phyloP scores from a whole-genome alignment of 1,140 invertebrate genomes.

The Lysiphlebus fabarum region DNA sequence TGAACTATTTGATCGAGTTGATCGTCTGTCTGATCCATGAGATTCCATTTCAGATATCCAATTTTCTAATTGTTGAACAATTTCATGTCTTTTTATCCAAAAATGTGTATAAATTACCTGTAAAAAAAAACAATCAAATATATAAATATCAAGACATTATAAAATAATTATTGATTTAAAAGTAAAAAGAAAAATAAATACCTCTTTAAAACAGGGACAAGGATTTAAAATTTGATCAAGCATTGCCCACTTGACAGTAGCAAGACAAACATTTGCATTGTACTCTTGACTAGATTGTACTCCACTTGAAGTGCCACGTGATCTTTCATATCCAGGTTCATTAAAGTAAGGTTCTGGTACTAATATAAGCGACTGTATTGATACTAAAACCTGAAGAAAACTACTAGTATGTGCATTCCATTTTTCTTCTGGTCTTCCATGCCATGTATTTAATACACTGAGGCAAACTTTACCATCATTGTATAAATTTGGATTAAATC shows the following conservation, averaged over 20 bases:
- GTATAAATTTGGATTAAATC: constrained; percentile 97
- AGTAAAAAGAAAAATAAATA: constrained; percentile 42
- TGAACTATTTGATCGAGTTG: constrained; percentile 66
- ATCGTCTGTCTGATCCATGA: constrained; percentile 70
- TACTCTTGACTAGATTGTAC: constrained; percentile 88
- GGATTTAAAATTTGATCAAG: constrained; percentile 88
- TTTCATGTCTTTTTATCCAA: constrained; percentile 90
- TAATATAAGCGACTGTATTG: constrained; percentile 93
- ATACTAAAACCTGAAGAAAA: constrained; percentile 93
- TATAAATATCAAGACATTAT: constrained; percentile 3
- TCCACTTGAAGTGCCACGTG: constrained; percentile 82
- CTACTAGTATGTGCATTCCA: constrained; percentile 97
- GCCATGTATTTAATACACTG: constrained; percentile 95
- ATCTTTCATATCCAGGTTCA: constrained; percentile 94
- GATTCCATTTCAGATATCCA: constrained; percentile 86
- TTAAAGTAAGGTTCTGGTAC: constrained; percentile 98
- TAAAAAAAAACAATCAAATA: constrained; percentile 18
- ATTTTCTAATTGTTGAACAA: constrained; percentile 81
- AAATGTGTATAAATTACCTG: constrained; percentile 91
- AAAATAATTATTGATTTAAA: constrained; percentile 11
- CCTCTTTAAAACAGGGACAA: constrained; percentile 89
- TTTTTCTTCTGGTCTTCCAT: constrained; percentile 96
- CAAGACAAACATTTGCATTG: constrained; percentile 93
- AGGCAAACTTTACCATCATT: constrained; percentile 97
- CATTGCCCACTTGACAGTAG: constrained; percentile 94